These are phyloP conservation scores for Xylota sylvarum DNA, from an alignment of 2,888 invertebrate species.

Conservation along the genomic window DNA sequence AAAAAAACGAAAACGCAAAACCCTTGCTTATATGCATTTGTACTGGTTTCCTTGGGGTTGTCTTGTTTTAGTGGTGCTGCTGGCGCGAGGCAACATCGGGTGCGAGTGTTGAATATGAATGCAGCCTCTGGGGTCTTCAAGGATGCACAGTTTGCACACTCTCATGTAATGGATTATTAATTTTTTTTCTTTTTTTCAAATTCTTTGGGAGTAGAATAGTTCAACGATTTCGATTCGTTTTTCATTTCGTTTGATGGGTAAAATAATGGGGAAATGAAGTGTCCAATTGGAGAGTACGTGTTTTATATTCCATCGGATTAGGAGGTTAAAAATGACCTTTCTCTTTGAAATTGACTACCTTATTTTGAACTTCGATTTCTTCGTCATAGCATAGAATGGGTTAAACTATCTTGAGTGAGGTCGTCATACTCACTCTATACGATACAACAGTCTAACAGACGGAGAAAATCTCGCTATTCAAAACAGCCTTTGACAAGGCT, in stretches of 20 bases:
- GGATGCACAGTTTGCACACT: not conserved
- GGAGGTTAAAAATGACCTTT: no score
- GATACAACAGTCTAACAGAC: no score
- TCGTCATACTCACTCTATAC: no score
- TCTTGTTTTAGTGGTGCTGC: conserved; percentile 5
- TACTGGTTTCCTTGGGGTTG: conserved; percentile 13
- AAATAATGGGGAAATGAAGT: not conserved
- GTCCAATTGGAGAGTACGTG: not conserved
- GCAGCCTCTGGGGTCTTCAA: not conserved
- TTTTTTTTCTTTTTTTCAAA: not conserved
- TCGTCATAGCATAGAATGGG: no score
- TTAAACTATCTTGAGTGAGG: no score
- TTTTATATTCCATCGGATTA: not conserved
- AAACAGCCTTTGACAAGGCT: no score
- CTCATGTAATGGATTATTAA: not conserved
- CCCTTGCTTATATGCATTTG: conserved; percentile 1
- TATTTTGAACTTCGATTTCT: no score
- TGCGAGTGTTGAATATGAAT: not conserved
- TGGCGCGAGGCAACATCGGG: not conserved
- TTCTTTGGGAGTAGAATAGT: not conserved
- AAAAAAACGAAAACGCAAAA: not conserved
- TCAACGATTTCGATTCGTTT: not conserved
- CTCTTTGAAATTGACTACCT: no score
- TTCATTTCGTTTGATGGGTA: not conserved
- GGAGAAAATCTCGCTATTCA: no score